Percentiles rank a stretch among this genome's conserved stretches.
Conservation (phyloP, 1,140 invertebrate genomes). For the Drosophila asahinai region DNA sequence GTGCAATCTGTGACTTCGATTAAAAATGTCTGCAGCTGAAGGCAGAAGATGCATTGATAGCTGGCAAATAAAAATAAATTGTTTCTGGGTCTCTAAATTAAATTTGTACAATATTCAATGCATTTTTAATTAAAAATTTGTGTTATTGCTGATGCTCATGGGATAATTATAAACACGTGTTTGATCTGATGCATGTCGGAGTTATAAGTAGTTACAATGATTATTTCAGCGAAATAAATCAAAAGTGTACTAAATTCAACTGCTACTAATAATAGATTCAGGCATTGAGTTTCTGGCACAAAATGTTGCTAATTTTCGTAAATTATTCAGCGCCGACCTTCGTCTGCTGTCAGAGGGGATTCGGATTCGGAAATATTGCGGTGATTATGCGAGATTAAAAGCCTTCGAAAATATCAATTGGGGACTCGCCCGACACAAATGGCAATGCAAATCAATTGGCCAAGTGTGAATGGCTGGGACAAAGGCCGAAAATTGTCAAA, state of each 20-base stretch:
- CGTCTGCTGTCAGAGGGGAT: conserved; percentile 3
- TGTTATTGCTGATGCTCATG: too few relatives aligned
- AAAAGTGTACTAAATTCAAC: not conserved
- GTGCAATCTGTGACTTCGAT: conserved; percentile 36
- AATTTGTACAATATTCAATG: not conserved
- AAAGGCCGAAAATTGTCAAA: conserved; percentile 69
- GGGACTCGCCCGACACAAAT: conserved; percentile 20
- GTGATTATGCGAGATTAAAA: conserved; percentile 43
- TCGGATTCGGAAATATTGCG: conserved; percentile 26
- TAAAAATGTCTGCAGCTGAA: conserved; percentile 31
- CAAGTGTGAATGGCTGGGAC: conserved; percentile 58
- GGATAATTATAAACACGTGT: not conserved
- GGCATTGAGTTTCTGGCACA: not conserved
- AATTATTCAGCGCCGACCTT: conserved; percentile 37
- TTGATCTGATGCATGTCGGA: not conserved
- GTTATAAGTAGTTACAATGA: not conserved
- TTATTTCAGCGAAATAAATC: not conserved
- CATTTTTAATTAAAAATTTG: too few relatives aligned
- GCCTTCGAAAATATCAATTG: conserved; percentile 41
- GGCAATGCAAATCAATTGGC: conserved; percentile 60
- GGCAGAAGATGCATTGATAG: not conserved
- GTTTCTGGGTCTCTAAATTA: not conserved
- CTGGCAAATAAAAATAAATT: conserved; percentile 1
- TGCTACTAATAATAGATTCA: conserved; percentile 6
- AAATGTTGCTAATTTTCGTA: conserved; percentile 22